Conservation (phyloP, 2,113 vertebrate genomes). For the Thalassarche chlororhynchos region DNA sequence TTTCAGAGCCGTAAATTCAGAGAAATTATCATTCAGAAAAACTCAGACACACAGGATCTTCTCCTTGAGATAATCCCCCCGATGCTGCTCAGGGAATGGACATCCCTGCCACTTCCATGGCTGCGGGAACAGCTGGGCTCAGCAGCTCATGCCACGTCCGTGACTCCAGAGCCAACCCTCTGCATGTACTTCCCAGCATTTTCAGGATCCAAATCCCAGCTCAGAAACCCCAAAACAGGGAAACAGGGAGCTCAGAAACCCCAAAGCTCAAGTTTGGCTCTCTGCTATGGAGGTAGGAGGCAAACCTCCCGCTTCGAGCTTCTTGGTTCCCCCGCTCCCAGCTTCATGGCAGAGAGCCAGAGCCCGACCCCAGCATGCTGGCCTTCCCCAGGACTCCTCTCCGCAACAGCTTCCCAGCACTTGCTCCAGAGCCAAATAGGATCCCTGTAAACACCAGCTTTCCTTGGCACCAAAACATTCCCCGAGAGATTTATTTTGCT, state of each 20-base stretch:
- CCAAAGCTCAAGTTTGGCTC: background rate
- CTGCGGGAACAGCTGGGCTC: background rate
- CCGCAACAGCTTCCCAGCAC: background rate
- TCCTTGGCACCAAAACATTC: background rate
- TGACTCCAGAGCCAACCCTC: background rate
- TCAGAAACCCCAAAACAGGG: background rate
- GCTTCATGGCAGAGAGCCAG: background rate
- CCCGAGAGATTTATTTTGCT: background rate
- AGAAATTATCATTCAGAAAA: background rate
- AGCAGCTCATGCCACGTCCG: background rate
- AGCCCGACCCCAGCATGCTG: background rate
- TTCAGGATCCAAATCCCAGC: background rate
- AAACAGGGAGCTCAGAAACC: background rate
- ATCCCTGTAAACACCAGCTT: background rate
- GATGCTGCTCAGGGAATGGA: background rate
- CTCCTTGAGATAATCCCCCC: background rate
- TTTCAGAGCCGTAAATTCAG: background rate
- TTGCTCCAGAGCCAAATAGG: rapidly evolving
- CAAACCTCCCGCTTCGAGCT: background rate
- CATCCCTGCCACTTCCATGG: background rate
- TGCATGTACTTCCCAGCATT: background rate
- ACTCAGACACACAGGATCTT: background rate
- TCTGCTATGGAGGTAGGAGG: background rate
- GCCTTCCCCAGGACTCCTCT: background rate
- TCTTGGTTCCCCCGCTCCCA: background rate